Base-by-base conservation (phyloP, 1,140 invertebrate species). In the Drosophila tropicalis region DNA sequence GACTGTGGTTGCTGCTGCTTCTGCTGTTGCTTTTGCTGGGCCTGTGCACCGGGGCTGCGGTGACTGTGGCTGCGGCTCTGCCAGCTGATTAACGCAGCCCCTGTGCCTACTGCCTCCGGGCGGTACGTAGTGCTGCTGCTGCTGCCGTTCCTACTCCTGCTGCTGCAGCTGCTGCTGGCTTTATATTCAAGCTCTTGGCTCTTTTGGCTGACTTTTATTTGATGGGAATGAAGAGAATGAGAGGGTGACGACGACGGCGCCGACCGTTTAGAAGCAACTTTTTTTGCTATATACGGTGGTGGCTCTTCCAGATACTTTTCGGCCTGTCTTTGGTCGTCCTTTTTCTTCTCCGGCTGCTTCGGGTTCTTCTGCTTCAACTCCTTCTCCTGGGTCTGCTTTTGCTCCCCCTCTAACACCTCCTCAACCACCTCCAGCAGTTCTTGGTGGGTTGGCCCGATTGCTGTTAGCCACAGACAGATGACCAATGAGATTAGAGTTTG, bases 11-110 rank as follows among this genome's bases (percentile, higher is more conserved):
- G 55, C 25, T 71, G 69, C 6, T 39, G 22, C 17, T 22, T 3
- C 44, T 66, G 69, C 54, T 74, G 63, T 44, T 64, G 69, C 70
- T 65, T 34, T 56, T 70, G 63, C 74, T 67, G 56, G 62, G 73
- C 81, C 81, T 81, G 77, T 77, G 84, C 84, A 89, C 83, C 84
- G 83, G 83, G 85, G 84, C 84, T 89, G 84, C 84, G 84, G 84
- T 89, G 84, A 85, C 84, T 89, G 86, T 89, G 84, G 84, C 84
- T 89, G 84, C 34, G 32, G 63, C 84, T 89, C 44, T 84, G 81
- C 84, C 84, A 89, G 84, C 84, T 84, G 82, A 79, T 89, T 74
- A 81, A 89, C 84, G 84, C 84, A 89, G 84, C 84, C 84, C 84
- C 84, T 89, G 85, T 90, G 84, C 84, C 84, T 68, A 41, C 64